phyloP scores from a whole-genome alignment of 1,140 invertebrate genomes.

The Mactra quadrangularis region DNA sequence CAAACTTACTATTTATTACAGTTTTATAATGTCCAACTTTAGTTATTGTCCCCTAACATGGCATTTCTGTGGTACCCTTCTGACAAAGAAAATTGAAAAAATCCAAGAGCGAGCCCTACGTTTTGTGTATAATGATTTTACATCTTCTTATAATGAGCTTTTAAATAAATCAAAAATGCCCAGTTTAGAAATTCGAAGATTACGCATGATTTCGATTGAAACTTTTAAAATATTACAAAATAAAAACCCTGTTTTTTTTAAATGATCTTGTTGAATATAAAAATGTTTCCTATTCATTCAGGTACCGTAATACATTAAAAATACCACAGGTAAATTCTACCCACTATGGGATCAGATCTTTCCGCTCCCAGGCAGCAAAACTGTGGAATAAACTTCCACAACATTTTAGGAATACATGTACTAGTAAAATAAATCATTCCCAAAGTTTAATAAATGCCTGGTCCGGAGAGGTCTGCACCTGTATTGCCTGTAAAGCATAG shows the following conservation, averaged over 20 bases:
- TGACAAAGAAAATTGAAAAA: constrained; percentile 3
- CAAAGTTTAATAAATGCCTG: too few relatives aligned
- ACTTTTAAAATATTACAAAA: constrained; percentile 12
- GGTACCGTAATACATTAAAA: background rate
- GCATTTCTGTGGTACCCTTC: background rate
- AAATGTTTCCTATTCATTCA: constrained; percentile 14
- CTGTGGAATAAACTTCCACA: constrained; percentile 20
- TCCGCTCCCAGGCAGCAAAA: constrained; percentile 1
- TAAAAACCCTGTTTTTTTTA: background rate
- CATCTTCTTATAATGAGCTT: background rate
- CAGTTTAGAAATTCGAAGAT: constrained; percentile 17
- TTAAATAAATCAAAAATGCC: constrained; percentile 33
- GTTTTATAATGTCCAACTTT: constrained; percentile 11
- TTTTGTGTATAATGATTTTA: constrained; percentile 34
- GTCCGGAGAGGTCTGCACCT: too few relatives aligned
- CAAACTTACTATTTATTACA: constrained; percentile 50
- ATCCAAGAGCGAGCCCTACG: constrained; percentile 7
- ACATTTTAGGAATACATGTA: too few relatives aligned
- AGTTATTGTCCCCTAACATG: background rate
- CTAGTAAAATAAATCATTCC: too few relatives aligned
- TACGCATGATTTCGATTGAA: background rate
- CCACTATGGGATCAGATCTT: constrained; percentile 3
- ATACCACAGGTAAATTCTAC: constrained; percentile 13
- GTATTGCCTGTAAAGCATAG: too few relatives aligned
- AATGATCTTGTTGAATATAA: background rate